Base-by-base conservation (phyloP, 2,888 invertebrate genomes). In the Megastigmus dorsalis region DNA sequence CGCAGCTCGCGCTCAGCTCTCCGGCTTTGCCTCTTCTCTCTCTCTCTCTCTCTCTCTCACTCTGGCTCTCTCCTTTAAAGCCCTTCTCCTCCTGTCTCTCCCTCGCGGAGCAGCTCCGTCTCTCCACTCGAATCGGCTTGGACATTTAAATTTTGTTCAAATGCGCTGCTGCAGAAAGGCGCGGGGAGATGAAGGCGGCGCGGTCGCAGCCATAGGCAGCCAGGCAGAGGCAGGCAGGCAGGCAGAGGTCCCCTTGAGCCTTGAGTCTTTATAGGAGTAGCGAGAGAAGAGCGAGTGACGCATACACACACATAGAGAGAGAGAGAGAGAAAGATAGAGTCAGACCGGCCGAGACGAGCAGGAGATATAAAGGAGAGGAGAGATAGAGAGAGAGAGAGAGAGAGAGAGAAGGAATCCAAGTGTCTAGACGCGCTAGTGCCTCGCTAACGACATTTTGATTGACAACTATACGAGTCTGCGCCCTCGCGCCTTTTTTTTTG, bases 401-500 rank as follows among this genome's bases (percentile, higher is more conserved):
- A 71, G 70, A 76, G 73, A 76, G 54, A 75, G 75, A 68, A 52
- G 59, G 55, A 72, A 74, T 68, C 66, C 68, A 71, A 76, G 57
- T 65, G 81, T 82, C 82, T 81, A 81, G 82, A 83, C 82, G 75
- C 52, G 28, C 50, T 65, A 73, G 75, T n/a, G n/a, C 74, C 79
- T 67, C n/a, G 18, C 57, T 82, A 82, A 82, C 80, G 80, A 80
- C 79, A 78, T 79, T 82, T 82, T 81, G 79, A 81, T 81, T 81
- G 83, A 83, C 83, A 82, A 81, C 79, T 80, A 82, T 82, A 81
- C 82, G 82, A 80, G 80, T 55, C 30, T 55, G n/a, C n/a, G n/a
- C n/a, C n/a, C n/a, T n/a, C n/a, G n/a, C n/a, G n/a, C n/a, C n/a
- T n/a, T n/a, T n/a, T n/a, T n/a, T n/a, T n/a, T n/a, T n/a, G n/a